Evolutionary conservation across 2,797 vertebrate genomes (phyloP), one percentile per base, ranked within the genome.

Genomic region (Coreius guichenoti): DNA sequence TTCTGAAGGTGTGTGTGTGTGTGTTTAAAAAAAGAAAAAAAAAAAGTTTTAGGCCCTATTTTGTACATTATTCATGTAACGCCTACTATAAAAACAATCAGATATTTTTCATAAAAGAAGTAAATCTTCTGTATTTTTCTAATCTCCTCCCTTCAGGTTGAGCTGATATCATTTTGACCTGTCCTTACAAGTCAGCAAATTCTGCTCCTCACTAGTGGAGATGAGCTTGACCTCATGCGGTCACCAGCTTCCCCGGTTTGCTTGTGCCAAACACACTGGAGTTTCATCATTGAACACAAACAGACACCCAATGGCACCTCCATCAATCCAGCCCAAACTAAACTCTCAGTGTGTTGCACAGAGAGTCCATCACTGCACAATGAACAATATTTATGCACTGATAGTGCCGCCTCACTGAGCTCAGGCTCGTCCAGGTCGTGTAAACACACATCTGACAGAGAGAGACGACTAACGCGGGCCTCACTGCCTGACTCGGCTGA

Each of bases 201-300:
- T 91, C 78, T 87, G 80, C 80, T 88, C 29, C 61, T 73, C 82
- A 70, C 75, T 90, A 85, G 89, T 85, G 73, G 26, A 70, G 83
- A 58, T 73, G 90, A 87, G 92, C 91, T 81, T 93, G 92, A 93
- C 90, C 91, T 54, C 75, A 51, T 8, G 68, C 81, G 63, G 79
- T 74, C 23, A 54, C 36, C 31, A 39, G 29, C 84, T 78, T 14
- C 77, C 26, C 76, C 13, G 6, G 39, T 47, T 31, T 17, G 36
- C 56, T n/a, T 3, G 39, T 63, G 56, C 19, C 70, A 36, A 49
- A 74, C 39, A 70, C 67, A 51, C 81, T 23, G 87, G 84, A 88
- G 49, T 80, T 61, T 81, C 21, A 74, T 91, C 83, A 90, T 90
- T 84, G 85, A 87, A 90, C 75, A 51, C 86, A 91, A 87, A 91